A percentile compares a stretch with the other conserved stretches of the same genome.
Conservation (phyloP, 2,113 vertebrate genomes). For the Hippoglossus stenolepis region DNA sequence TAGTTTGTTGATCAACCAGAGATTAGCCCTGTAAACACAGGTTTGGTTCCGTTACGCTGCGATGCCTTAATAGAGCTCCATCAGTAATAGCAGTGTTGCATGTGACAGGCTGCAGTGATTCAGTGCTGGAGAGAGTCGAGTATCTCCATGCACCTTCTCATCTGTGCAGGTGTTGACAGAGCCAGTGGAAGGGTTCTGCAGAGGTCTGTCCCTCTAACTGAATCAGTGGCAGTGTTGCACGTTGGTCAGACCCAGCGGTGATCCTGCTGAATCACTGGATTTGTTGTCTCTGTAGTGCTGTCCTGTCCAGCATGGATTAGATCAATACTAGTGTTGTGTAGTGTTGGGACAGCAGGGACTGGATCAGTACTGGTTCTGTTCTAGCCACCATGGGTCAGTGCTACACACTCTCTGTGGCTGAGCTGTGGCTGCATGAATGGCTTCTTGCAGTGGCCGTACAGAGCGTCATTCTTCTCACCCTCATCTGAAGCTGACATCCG, state of each 20-base stretch:
- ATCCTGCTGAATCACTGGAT: constrained; percentile 54
- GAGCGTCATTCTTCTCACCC: constrained; percentile 83
- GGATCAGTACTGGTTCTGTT: constrained; percentile 80
- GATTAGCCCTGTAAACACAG: constrained; percentile 58
- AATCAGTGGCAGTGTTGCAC: constrained; percentile 46
- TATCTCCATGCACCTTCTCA: constrained; percentile 26
- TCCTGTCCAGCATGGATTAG: constrained; percentile 50
- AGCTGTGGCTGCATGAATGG: constrained; percentile 76
- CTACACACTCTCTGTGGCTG: constrained; percentile 66
- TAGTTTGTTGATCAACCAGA: constrained; percentile 65
- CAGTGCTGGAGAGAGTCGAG: neutral
- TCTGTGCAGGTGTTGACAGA: constrained; percentile 49
- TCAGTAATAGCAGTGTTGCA: constrained; percentile 29
- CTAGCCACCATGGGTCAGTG: constrained; percentile 65
- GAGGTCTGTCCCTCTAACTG: neutral
- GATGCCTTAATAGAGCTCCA: constrained; percentile 13
- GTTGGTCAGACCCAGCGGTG: constrained; percentile 9
- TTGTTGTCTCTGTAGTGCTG: constrained; percentile 48
- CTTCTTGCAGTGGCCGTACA: constrained; percentile 81
- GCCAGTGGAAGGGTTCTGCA: constrained; percentile 17
- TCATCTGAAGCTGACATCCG: constrained; percentile 79
- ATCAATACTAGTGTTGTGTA: constrained; percentile 79
- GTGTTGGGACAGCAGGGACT: constrained; percentile 63
- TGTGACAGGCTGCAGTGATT: constrained; percentile 33
- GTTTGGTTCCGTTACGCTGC: constrained; percentile 40